Evolutionary conservation across 1,140 invertebrate genomes (phyloP).

Genomic region (Wasmannia auropunctata): DNA sequence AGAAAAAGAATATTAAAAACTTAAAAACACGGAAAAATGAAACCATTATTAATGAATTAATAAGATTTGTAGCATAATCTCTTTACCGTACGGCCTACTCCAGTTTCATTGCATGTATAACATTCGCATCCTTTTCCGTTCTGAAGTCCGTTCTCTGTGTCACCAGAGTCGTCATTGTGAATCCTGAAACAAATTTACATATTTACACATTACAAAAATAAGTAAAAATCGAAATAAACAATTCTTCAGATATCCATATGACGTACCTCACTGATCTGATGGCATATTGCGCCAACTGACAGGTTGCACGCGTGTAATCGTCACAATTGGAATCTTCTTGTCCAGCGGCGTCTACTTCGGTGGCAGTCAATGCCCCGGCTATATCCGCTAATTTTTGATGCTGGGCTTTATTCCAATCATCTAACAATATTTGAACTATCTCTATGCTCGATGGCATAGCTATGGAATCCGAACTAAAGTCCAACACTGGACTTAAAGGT

Average conservation of each 20-base stretch:
- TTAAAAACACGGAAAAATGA: neutral
- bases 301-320: conserved; percentile 46
- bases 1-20: neutral
- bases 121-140: conserved; percentile 62
- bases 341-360: conserved; percentile 47
- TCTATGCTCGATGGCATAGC: conserved; percentile 66
- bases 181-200: conserved; percentile 1
- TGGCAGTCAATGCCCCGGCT: conserved; percentile 65
- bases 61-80: neutral
- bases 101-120: conserved; percentile 43
- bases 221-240: neutral
- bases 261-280: conserved; percentile 61
- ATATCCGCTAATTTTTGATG: conserved; percentile 74
- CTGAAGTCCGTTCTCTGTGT: conserved; percentile 7
- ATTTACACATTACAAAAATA: neutral
- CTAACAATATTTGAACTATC: conserved; percentile 74
- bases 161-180: neutral
- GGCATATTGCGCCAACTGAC: conserved; percentile 59
- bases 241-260: neutral
- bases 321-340: conserved; percentile 36
- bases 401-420: conserved; percentile 73
- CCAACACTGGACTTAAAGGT: conserved; percentile 62
- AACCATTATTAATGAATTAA: neutral
- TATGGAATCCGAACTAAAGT: conserved; percentile 65
- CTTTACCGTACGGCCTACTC: conserved; percentile 47